A percentile compares a stretch with the other conserved stretches of the same genome.
Conservation (phyloP, 1,140 invertebrate species). For the Hesperophylax magnus region DNA sequence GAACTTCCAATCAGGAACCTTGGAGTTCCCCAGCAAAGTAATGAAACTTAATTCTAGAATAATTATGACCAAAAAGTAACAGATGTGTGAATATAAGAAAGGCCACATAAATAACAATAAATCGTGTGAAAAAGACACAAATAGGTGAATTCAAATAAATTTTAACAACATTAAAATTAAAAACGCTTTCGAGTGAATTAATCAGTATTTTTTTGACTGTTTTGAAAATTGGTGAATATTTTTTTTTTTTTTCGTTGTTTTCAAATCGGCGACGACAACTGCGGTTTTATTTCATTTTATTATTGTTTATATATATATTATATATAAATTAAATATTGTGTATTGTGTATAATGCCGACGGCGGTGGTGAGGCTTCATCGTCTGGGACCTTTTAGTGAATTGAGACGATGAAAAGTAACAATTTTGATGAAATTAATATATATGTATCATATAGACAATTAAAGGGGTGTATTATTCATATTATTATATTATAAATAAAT, state of each 20-base stretch:
- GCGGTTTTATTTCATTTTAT: no score
- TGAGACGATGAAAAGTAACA: neutral
- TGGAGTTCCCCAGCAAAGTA: no score
- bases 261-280: no score
- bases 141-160: neutral
- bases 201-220: slow-evolving; percentile 2
- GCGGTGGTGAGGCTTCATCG: neutral
- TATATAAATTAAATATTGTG: neutral
- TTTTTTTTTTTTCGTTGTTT: neutral
- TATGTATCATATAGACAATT: slow-evolving; percentile 7
- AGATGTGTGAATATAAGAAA: no score
- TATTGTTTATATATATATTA: no score
- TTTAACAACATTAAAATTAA: neutral
- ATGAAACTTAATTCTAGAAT: no score
- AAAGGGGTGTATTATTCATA: slow-evolving; percentile 4
- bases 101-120: no score
- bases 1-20: no score
- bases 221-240: neutral
- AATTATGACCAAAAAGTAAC: no score
- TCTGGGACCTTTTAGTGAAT: slow-evolving; percentile 16
- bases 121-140: neutral
- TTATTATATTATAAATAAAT: slow-evolving; percentile 13
- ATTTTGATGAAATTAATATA: slow-evolving; percentile 19
- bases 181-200: slow-evolving; percentile 2
- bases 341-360: neutral